phyloP scores from a whole-genome alignment of 2,797 vertebrate species.

The Acanthiza pusilla region DNA sequence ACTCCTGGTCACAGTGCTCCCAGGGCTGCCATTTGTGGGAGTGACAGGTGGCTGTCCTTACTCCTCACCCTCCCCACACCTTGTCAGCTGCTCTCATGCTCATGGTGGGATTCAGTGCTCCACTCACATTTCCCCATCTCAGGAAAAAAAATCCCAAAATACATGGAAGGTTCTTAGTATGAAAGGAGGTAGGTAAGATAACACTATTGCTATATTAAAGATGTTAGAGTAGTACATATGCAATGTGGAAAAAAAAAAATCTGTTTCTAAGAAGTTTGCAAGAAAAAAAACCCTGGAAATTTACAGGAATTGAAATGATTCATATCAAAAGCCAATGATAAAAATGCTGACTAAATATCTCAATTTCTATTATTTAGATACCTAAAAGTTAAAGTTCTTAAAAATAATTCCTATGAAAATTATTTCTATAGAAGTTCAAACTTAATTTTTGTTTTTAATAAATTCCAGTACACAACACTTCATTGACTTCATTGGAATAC shows the following conservation, averaged over 20 bases:
- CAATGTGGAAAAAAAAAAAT: background rate
- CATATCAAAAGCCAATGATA: background rate
- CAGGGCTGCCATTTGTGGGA: no score
- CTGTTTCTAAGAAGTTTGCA: background rate
- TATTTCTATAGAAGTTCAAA: background rate
- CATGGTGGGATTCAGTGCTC: background rate
- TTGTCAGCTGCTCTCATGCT: background rate
- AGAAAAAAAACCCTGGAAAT: background rate
- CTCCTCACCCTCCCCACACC: accelerated
- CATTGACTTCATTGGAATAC: background rate
- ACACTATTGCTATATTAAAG: background rate
- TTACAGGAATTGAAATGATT: background rate
- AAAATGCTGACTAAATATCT: background rate
- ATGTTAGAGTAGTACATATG: background rate
- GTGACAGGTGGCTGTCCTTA: no score
- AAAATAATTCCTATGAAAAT: background rate
- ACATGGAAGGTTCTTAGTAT: background rate
- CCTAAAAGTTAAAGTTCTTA: background rate
- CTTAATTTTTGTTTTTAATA: background rate
- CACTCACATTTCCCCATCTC: background rate
- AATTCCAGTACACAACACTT: background rate
- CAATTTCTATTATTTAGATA: background rate
- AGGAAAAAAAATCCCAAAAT: background rate
- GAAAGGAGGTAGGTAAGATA: background rate
- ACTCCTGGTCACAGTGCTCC: no score